Conservation (phyloP, 2,113 vertebrate genomes). For the Grantiella picta region DNA sequence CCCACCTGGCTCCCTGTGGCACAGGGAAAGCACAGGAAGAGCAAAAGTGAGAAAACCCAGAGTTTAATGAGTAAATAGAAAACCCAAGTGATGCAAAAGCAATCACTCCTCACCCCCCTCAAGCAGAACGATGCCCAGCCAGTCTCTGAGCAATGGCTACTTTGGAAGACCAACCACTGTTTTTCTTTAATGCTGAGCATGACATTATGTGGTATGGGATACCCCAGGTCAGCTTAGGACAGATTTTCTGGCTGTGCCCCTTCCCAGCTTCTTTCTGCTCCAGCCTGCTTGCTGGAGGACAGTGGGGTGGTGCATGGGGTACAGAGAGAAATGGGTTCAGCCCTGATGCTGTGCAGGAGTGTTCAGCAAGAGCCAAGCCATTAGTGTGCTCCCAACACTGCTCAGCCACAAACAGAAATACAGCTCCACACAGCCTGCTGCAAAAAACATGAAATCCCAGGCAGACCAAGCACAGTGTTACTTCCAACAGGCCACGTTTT, state of each 20-base stretch:
- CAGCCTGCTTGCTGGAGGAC: not conserved
- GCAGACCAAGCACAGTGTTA: not conserved
- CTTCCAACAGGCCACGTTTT: not conserved
- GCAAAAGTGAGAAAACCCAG: not conserved
- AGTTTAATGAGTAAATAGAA: not conserved
- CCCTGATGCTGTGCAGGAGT: not conserved
- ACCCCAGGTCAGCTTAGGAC: not conserved
- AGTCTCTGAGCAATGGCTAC: not conserved
- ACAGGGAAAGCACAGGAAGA: not conserved
- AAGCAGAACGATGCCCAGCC: not conserved
- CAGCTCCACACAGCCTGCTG: not conserved
- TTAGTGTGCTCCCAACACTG: not conserved
- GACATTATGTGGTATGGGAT: not conserved
- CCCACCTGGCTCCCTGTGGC: not conserved
- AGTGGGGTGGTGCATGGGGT: not conserved
- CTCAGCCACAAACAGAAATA: not conserved
- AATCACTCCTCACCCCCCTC: not conserved
- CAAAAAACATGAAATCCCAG: not conserved
- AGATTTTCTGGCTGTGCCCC: not conserved
- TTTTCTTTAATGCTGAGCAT: not conserved
- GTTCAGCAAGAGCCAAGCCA: not conserved
- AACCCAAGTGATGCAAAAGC: not conserved
- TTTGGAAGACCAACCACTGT: not conserved
- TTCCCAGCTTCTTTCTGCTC: not conserved
- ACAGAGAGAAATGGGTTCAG: not conserved